Evolutionary conservation across 2,113 vertebrate species (phyloP).

Genomic region (Rhabdomys dilectus): DNA sequence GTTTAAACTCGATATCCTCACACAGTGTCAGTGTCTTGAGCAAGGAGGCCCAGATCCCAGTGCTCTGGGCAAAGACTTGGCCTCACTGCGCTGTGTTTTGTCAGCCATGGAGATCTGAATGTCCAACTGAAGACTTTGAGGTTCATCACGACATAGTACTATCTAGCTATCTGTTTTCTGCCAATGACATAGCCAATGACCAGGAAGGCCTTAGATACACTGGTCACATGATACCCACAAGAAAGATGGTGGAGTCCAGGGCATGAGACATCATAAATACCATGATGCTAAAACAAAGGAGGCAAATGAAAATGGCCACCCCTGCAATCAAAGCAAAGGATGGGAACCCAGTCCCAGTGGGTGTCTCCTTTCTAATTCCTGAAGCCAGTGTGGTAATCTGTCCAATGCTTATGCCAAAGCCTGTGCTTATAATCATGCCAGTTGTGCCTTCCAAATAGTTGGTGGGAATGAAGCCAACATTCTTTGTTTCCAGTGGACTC

Average conservation of each 20-base stretch:
- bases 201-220: conserved; percentile 83
- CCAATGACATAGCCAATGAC: conserved; percentile 84
- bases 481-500: conserved; percentile 86
- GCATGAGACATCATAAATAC: conserved; percentile 76
- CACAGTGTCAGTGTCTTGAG: conserved; percentile 83
- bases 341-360: conserved; percentile 83
- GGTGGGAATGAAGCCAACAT: conserved; percentile 85
- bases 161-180: conserved; percentile 84
- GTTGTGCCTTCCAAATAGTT: conserved; percentile 85
- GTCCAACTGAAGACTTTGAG: conserved; percentile 84
- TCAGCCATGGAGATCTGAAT: conserved; percentile 83
- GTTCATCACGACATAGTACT: conserved; percentile 86
- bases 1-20: conserved; percentile 84
- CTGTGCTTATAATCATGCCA: conserved; percentile 83
- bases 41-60: conserved; percentile 80
- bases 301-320: conserved; percentile 72
- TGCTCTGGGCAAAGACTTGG: conserved; percentile 84
- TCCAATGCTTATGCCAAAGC: conserved; percentile 82
- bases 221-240: conserved; percentile 85
- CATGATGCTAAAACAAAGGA: conserved; percentile 84
- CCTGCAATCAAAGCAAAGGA: conserved; percentile 82
- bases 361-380: conserved; percentile 80
- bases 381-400: conserved; percentile 83
- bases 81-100: conserved; percentile 84
- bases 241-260: conserved; percentile 84